Base-by-base conservation (phyloP, 1,140 invertebrate genomes). In the Pectinophora gossypiella region DNA sequence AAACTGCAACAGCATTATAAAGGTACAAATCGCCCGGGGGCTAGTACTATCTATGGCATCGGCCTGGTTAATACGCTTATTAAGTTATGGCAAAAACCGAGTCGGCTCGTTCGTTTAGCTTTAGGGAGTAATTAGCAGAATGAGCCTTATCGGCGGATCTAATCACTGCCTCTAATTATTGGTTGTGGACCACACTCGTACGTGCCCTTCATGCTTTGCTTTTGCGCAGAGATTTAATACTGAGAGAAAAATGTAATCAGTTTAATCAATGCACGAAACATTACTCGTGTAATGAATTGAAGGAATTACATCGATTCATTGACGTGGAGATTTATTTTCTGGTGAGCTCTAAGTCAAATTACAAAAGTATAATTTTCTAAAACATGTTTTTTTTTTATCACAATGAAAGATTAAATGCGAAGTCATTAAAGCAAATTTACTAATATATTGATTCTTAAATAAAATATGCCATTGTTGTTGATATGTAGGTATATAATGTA, bases 81-180 rank as follows among this genome's bases (percentile, higher is more conserved):
- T 85, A 86, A 80, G 76, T 83, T 78, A 80, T 76, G 68, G 83
- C 77, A 80, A 82, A 81, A 84, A 75, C 64, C 54, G 64, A 72
- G 64, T 56, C 49, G 56, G 49, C 44, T 48, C 68, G 64, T 64
- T 72, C 73, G 60, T 83, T 76, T 85, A 77, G 83, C 81, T 86
- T 80, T 82, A 86, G 83, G 81, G 83, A 86, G 83, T 86, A 86
- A 86, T 86, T 86, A 86, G 74, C 68, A 61, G 72, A 84, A 79
- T 79, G 76, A 76, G 60, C 61, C 70, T 84, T 84, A 86, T 81
- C 77, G 61, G 54, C 51, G 70, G 67, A 78, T 85, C 77, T 78
- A 83, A 86, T 85, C 83, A 77, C 65, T 59, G 68, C 44, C 57
- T 62, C 64, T 83, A 85, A 85, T 85, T 80, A 78, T 80, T 80